A percentile compares a stretch with the other conserved stretches of the same genome.
phyloP scores from a whole-genome alignment of 2,888 invertebrate species.

The Strigamia crassipes region DNA sequence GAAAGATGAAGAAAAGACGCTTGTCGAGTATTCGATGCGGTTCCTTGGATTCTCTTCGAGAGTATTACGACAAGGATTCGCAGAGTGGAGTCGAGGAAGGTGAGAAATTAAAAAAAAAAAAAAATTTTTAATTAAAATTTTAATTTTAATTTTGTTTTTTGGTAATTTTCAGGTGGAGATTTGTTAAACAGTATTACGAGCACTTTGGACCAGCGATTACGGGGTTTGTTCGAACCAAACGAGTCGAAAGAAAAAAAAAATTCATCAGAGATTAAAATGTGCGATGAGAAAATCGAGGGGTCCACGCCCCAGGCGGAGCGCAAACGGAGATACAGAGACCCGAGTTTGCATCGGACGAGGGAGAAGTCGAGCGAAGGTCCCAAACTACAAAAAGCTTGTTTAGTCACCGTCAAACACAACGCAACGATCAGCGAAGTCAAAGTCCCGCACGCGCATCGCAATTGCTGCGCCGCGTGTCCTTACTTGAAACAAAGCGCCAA shows the following conservation, averaged over 20 bases:
- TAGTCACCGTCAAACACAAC: slow-evolving; percentile 45
- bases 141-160: too few relatives aligned
- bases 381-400: background rate
- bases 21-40: slow-evolving; percentile 58
- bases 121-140: too few relatives aligned
- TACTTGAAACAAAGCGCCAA: background rate
- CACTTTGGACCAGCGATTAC: slow-evolving; percentile 73
- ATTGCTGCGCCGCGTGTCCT: background rate
- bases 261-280: background rate
- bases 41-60: slow-evolving; percentile 66
- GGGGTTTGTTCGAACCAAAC: background rate
- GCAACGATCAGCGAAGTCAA: slow-evolving; percentile 45
- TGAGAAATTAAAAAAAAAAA: too few relatives aligned
- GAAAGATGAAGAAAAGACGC: background rate
- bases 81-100: background rate
- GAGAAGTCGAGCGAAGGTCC: background rate
- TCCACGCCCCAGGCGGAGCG: background rate
- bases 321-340: slow-evolving; percentile 58
- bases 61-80: slow-evolving; percentile 57
- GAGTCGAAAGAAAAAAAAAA: slow-evolving; percentile 46
- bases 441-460: background rate
- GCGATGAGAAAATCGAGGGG: background rate
- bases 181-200: slow-evolving; percentile 81
- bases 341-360: slow-evolving; percentile 63
- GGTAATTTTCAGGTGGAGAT: slow-evolving; percentile 71